Evolutionary conservation across 2,888 invertebrate species (phyloP), one percentile per base, ranked within the genome.

Genomic region (Nasonia oneida): DNA sequence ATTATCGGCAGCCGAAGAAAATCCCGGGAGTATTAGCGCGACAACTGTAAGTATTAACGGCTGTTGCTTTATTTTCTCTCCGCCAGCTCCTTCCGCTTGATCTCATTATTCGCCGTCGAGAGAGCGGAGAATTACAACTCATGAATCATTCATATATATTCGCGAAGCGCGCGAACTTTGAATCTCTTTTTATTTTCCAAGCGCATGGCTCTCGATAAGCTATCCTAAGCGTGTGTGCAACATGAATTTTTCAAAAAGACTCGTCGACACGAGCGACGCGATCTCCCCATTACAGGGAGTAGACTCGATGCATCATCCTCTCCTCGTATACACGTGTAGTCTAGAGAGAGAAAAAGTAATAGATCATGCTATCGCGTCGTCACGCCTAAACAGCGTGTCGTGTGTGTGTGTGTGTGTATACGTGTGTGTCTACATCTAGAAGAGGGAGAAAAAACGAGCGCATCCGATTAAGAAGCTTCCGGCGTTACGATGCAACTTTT

Each of bases 391-490:
- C 29, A 33, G 77, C 53, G 10, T 10, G 57, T 33, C n/a, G n/a
- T 39, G 18, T 42, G 6, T 14, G 53, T 39, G 29, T 29, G 6
- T 29, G 29, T 29, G 29, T n/a, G n/a, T n/a, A n/a, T 29, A 29
- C 23, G 18, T 42, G 6, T 14, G 53, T 39, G 42, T 33, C 15
- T 71, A 15, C 53, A 0, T 15, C 50, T 53, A 4, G 18, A 53
- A 8, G n/a, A 37, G 6, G n/a, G 23, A 23, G 23, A 61, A 76
- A 79, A 79, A 83, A 67, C 37, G 37, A 10, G 61, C 29, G 64
- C 64, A 64, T 73, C 81, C 5, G 71, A 83, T 83, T 83, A 83
- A 83, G 83, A 83, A 71, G 47, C 83, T 83, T 83, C 77, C 64
- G 15, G 57, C 73, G 47, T 84, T 84, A 84, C 64, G 14, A 37